phyloP scores from a whole-genome alignment of 2,797 vertebrate species.

The Hephaestus fuliginosus region DNA sequence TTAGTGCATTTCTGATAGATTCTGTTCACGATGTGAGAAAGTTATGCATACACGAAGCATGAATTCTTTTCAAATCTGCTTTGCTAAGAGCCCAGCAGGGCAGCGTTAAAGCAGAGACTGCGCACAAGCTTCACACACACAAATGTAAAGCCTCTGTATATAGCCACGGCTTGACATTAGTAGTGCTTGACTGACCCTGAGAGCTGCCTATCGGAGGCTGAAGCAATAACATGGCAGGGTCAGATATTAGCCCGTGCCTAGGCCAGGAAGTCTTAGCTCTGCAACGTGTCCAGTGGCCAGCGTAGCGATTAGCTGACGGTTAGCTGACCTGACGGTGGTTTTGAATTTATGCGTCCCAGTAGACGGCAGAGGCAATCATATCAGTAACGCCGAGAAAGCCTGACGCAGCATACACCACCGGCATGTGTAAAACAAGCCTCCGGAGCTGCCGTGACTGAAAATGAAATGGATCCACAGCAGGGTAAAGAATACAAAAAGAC shows the following conservation, averaged over 20 bases:
- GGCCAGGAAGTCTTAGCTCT: conserved; percentile 58
- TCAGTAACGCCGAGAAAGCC: conserved; percentile 72
- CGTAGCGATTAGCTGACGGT: conserved; percentile 69
- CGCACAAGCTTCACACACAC: conserved; percentile 6
- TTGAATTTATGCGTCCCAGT: conserved; percentile 69
- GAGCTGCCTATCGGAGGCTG: conserved; percentile 35
- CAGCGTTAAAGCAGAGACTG: conserved; percentile 16
- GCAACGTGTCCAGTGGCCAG: conserved; percentile 57
- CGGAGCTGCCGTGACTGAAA: conserved; percentile 54
- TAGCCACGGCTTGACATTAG: conserved; percentile 34
- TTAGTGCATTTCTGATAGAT: conserved; percentile 16
- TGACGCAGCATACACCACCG: conserved; percentile 69
- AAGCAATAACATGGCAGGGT: conserved; percentile 58
- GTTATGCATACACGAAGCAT: neutral
- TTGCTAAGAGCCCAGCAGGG: conserved; percentile 8
- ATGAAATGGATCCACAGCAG: conserved; percentile 47
- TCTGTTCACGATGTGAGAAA: conserved; percentile 10
- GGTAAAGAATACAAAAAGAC: conserved; percentile 29
- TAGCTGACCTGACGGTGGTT: conserved; percentile 71
- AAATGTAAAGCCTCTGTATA: conserved; percentile 35
- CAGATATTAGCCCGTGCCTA: conserved; percentile 49
- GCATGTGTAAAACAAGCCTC: conserved; percentile 76
- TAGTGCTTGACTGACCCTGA: conserved; percentile 52
- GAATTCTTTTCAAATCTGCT: conserved; percentile 23
- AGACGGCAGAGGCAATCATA: conserved; percentile 71